These are phyloP conservation scores for Martes martes DNA, from an alignment of 2,113 vertebrate species.

Conservation along the genomic window DNA sequence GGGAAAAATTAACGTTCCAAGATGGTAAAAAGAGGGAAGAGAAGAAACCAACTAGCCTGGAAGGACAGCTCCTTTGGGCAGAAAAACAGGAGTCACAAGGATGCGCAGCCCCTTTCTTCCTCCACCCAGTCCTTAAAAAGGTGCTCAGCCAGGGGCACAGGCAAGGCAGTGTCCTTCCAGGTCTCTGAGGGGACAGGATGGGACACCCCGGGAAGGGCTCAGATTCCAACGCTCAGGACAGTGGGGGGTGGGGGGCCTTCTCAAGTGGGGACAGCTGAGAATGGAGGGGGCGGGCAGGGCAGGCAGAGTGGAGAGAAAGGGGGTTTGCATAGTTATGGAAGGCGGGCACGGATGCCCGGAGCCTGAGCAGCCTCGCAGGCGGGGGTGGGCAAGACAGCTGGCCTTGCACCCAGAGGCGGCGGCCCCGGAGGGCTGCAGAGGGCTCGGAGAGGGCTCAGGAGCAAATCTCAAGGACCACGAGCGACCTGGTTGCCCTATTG, in stretches of 20 bases:
- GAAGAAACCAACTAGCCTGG: neutral
- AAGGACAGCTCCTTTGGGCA: neutral
- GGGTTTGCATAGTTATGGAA: neutral
- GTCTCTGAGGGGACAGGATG: rapidly evolving
- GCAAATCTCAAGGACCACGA: neutral
- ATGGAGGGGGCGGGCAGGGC: rapidly evolving
- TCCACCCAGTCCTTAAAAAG: neutral
- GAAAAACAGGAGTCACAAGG: neutral
- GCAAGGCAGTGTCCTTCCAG: neutral
- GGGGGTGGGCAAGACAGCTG: neutral
- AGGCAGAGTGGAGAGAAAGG: neutral
- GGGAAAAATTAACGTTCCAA: neutral
- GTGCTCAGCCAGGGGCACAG: rapidly evolving
- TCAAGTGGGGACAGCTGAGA: constrained; percentile 22
- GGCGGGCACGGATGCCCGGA: neutral
- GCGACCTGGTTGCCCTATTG: neutral
- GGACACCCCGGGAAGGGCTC: neutral
- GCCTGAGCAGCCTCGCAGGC: neutral
- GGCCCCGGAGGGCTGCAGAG: neutral
- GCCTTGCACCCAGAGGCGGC: neutral
- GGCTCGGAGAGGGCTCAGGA: neutral
- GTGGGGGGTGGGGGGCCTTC: neutral
- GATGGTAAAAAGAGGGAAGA: neutral
- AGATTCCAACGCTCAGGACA: neutral
- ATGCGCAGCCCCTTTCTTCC: neutral